Conservation (phyloP, 2,888 invertebrate species). For the Agrochola lychnidis region DNA sequence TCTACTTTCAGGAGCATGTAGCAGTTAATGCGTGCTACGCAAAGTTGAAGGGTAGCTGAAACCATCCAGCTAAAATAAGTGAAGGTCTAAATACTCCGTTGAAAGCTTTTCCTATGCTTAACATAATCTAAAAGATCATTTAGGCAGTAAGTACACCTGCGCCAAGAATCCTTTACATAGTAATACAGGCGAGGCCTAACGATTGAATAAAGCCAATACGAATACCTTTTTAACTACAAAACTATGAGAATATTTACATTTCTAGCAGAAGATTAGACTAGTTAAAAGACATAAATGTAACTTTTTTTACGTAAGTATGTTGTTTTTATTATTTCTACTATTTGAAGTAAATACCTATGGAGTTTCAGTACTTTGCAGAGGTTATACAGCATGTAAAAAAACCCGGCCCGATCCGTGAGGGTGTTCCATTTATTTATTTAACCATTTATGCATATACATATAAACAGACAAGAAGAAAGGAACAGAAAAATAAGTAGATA, state of each 20-base stretch:
- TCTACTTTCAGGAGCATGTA: not conserved
- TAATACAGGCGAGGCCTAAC: not conserved
- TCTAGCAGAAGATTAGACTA: not conserved
- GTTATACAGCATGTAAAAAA: not conserved
- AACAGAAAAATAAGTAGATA: no score
- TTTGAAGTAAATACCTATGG: not conserved
- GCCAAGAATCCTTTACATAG: not conserved
- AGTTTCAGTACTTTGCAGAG: not conserved
- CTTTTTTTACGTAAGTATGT: not conserved
- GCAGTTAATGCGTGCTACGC: conserved; percentile 4
- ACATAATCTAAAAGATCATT: conserved; percentile 17
- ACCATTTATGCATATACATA: no score
- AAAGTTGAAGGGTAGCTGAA: conserved; percentile 2
- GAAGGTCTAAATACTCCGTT: not conserved
- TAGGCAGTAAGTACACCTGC: conserved; percentile 36
- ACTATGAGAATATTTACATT: not conserved
- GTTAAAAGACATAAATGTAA: no score
- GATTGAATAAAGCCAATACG: not conserved
- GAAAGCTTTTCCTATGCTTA: conserved; percentile 19
- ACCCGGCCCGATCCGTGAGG: no score
- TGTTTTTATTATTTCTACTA: not conserved
- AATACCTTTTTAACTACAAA: not conserved
- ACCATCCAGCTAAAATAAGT: conserved; percentile 10
- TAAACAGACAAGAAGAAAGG: no score
- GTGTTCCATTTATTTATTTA: no score